These are phyloP conservation scores for Ceratitis capitata DNA, from an alignment of 1,140 invertebrate genomes.

Conservation along the genomic window DNA sequence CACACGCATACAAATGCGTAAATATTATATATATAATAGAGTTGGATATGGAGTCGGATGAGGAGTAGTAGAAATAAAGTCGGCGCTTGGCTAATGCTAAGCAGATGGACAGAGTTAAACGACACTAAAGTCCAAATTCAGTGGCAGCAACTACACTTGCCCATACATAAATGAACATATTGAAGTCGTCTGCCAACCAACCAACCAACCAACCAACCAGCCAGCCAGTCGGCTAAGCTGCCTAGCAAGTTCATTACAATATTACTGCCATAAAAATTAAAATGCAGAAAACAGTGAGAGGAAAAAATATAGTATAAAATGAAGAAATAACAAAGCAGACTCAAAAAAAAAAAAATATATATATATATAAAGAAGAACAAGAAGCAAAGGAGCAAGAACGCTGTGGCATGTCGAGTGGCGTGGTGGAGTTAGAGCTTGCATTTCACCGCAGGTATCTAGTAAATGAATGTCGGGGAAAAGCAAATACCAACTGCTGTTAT, in stretches of 20 bases:
- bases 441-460: constrained; percentile 10
- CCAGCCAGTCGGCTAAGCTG: too few species aligned
- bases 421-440: neutral
- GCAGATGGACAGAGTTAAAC: neutral
- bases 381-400: neutral
- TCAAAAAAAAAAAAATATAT: neutral
- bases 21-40: neutral
- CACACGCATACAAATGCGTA: neutral
- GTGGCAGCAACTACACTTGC: neutral
- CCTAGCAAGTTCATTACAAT: constrained; percentile 24
- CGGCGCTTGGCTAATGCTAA: neutral
- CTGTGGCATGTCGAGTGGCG: neutral
- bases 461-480: constrained; percentile 23
- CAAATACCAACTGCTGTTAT: constrained; percentile 28
- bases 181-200: neutral
- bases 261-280: constrained; percentile 33
- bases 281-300: neutral
- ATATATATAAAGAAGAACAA: too few species aligned
- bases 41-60: neutral
- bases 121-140: neutral
- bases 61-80: too few species aligned
- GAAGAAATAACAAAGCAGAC: neutral
- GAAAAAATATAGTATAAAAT: neutral
- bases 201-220: too few species aligned
- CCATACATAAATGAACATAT: neutral